Percentiles rank a stretch among this genome's conserved stretches.
Conservation (phyloP, 2,888 invertebrate species). For the Cheilosia vulpina region DNA sequence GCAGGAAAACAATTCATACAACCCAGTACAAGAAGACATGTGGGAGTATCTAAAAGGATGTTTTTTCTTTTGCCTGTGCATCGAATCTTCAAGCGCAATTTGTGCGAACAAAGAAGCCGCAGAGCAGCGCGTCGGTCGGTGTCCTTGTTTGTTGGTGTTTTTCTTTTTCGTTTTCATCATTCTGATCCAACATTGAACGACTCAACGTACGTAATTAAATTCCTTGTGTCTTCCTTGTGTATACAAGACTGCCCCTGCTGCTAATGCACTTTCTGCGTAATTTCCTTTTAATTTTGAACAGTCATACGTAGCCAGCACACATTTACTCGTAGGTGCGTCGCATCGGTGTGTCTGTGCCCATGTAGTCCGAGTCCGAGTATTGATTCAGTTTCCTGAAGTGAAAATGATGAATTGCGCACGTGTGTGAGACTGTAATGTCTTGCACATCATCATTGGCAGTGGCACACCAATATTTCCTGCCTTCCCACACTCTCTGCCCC, state of each 20-base stretch:
- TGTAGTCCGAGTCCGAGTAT: background rate
- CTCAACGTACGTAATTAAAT: constrained; percentile 72
- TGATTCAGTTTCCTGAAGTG: constrained; percentile 51
- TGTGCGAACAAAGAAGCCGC: constrained; percentile 69
- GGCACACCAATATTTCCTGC: background rate
- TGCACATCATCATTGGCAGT: constrained; percentile 34
- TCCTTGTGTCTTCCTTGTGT: constrained; percentile 58
- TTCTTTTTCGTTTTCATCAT: background rate
- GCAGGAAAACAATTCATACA: constrained; percentile 26
- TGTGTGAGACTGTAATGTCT: constrained; percentile 37
- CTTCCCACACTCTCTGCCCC: too few relatives aligned
- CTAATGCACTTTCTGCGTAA: constrained; percentile 72
- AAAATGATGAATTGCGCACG: constrained; percentile 45
- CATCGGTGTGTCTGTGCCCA: background rate
- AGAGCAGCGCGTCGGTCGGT: constrained; percentile 42
- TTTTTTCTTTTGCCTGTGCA: constrained; percentile 19
- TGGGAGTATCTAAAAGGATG: constrained; percentile 65
- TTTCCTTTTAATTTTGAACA: constrained; percentile 51
- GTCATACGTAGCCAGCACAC: background rate
- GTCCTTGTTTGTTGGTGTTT: constrained; percentile 47
- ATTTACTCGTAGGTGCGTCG: too few relatives aligned
- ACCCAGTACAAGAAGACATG: constrained; percentile 51
- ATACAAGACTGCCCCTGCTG: constrained; percentile 17
- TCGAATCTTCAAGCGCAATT: constrained; percentile 61
- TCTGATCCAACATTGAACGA: constrained; percentile 49